Evolutionary conservation across 2,888 invertebrate species (phyloP).

Genomic region (Suillia variegata): DNA sequence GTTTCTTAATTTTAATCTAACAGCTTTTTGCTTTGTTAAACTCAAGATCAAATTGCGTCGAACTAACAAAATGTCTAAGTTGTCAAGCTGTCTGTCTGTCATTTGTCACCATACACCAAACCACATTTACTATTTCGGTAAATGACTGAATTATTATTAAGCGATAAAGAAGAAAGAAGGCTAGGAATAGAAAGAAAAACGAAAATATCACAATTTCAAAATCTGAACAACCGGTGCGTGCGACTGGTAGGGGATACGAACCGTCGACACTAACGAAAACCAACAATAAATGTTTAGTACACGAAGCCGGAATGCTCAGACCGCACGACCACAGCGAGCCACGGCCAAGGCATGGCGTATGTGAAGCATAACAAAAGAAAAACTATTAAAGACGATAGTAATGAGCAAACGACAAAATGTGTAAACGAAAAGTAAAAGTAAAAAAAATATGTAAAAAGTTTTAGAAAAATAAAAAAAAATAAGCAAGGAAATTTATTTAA

Average conservation of each 20-base stretch:
- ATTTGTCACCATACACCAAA: not conserved
- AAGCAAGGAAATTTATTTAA: too few relatives aligned
- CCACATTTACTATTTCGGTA: too few relatives aligned
- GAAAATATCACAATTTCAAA: not conserved
- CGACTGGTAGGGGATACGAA: not conserved
- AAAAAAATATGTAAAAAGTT: not conserved
- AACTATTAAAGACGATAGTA: not conserved
- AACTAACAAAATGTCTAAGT: not conserved
- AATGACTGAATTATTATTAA: too few relatives aligned
- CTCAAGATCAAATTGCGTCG: not conserved
- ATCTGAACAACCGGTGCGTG: too few relatives aligned
- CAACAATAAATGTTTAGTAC: too few relatives aligned
- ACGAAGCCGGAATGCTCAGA: not conserved
- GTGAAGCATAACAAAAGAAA: not conserved
- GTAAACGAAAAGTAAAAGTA: not conserved
- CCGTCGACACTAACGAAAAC: not conserved
- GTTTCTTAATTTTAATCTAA: not conserved
- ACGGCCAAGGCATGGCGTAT: not conserved
- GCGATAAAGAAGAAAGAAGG: not conserved
- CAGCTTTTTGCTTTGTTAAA: not conserved
- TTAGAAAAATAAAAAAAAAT: too few relatives aligned
- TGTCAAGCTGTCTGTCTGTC: not conserved
- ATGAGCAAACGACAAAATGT: not conserved
- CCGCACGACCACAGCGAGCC: not conserved
- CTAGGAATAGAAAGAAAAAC: not conserved